Base-by-base conservation (phyloP, 2,888 invertebrate genomes). In the Patella caerulea region DNA sequence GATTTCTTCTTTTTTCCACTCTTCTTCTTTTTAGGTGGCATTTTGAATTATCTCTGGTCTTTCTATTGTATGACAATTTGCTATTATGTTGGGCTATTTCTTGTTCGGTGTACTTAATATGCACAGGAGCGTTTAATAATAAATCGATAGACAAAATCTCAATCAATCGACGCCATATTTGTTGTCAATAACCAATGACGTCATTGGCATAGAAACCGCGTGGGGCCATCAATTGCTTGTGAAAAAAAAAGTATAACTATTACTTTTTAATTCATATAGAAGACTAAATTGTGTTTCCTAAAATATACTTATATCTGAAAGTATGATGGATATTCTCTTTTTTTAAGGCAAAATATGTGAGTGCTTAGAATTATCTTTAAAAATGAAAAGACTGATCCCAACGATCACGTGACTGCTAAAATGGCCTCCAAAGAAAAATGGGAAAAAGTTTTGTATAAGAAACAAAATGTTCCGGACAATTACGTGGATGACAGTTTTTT, bases 391-490 rank as follows among this genome's bases (percentile, higher is more conserved):
- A 45, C 45, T 45, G 45, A 45, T 45, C 45, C 45, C 45, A 45
- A 45, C 9, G 45, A 65, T 65, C 65, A 65, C 65, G 65, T 65
- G 59, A 73, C n/a, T 24, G 14, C 14, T 24, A 81, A 79, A 70
- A 82, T 82, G 84, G 80, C 78, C 34, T 77, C 74, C n/a, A 24
- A 5, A 12, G 81, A 54, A 59, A 83, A 82, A 55, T 98, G 98
- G 98, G 94, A 94, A 84, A 98, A 98, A 92, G 96, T 97, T 88
- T 92, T 98, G 24, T 98, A 98, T 88, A 96, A 96, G 91, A 95
- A 96, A 88, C 94, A 95, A 79, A 95, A 94, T 29, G 96, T 95
- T 81, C 96, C 97, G 0, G 98, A 98, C 91, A 98, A 98, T 91
- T 97, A 98, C 89, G 97, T 97, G 0, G 96, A 97, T 90, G 93